Evolutionary conservation across 2,888 invertebrate species (phyloP), one percentile per base, ranked within the genome.

Genomic region (Fissipunctia ypsillon): DNA sequence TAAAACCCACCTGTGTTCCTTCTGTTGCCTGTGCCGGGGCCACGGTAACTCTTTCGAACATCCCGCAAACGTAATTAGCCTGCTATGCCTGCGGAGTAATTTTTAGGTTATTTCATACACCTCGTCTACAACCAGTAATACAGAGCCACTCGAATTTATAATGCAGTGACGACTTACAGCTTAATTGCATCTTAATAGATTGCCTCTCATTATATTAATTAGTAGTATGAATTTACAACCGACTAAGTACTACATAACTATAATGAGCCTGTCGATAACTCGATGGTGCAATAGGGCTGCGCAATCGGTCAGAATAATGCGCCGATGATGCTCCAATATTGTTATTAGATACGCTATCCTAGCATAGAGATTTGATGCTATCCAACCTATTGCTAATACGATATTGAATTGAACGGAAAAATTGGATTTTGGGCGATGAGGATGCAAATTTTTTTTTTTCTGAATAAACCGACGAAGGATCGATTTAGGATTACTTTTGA

Each of bases 251-350:
- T 66, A 60, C 48, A 78, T 38, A 9, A 38, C 38, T 38, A 7
- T 52, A 66, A 77, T 28, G 79, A 73, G 61, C 48, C 87, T 86
- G 87, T 84, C 82, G 87, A 84, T 84, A 83, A 74, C 81, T 84
- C 81, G 87, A 84, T 84, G 81, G 69, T 83, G 91, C 90, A 91
- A 92, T 92, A 90, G 89, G 89, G 90, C 83, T 89, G 90, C 89
- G 91, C 93, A 93, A 91, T 94, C 93, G 90, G 88, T 92, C 90
- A 92, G 93, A 93, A 94, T 94, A 94, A 95, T 93, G 85, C 91
- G 89, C 84, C 83, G 89, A 84, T 88, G 87, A 87, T 85, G 88
- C 88, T 77, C 81, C 85, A 78, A 87, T 88, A 89, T 90, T 90
- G 91, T 90, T 92, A 92, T 91, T 91, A 90, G 75, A 78, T 82